Evolutionary conservation across 2,888 invertebrate species (phyloP).

Genomic region (Nezara viridula): DNA sequence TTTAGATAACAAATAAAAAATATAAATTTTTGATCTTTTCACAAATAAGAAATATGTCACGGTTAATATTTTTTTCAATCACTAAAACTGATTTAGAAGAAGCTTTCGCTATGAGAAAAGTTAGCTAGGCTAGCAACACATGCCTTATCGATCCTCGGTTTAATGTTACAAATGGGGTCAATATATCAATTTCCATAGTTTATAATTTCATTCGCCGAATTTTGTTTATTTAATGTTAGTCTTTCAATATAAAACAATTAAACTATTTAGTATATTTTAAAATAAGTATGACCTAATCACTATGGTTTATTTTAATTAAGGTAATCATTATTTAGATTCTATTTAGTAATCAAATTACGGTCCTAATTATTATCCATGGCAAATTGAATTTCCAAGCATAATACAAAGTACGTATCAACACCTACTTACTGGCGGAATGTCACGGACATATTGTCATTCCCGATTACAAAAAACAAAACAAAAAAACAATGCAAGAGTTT

Average conservation of each 20-base stretch:
- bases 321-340: background rate
- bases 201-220: background rate
- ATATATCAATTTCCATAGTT: background rate
- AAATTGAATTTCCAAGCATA: background rate
- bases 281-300: too few species aligned
- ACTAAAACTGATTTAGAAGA: background rate
- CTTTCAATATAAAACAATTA: background rate
- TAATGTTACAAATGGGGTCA: conserved; percentile 21
- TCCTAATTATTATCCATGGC: background rate
- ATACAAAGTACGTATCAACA: background rate
- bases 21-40: too few species aligned
- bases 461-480: too few species aligned
- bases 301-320: too few species aligned
- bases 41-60: background rate
- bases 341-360: background rate
- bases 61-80: background rate
- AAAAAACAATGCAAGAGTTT: too few species aligned
- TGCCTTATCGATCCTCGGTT: conserved; percentile 19
- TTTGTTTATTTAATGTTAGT: background rate
- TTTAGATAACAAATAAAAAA: background rate
- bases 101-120: background rate
- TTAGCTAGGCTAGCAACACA: conserved; percentile 6
- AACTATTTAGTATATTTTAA: background rate
- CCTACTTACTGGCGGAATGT: background rate
- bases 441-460: too few species aligned